Percentiles rank a stretch among this genome's conserved stretches.
These are phyloP conservation scores for Nudaria mundana DNA, from an alignment of 2,888 invertebrate species.

Conservation along the genomic window DNA sequence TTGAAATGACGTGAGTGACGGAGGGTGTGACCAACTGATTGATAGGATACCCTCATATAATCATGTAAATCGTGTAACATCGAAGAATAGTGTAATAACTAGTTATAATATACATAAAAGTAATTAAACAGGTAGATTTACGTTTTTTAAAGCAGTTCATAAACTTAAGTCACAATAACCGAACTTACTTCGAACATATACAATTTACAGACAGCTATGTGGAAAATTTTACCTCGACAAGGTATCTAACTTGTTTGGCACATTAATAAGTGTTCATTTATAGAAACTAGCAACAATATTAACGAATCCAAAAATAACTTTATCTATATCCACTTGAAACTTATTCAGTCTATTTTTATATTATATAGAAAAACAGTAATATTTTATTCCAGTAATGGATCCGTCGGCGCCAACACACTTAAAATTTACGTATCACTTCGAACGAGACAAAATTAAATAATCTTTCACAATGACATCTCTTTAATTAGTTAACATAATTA, in stretches of 20 bases:
- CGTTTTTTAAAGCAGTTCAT: too few species aligned
- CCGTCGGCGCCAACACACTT: constrained; percentile 20
- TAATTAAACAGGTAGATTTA: too few species aligned
- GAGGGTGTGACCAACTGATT: constrained; percentile 7
- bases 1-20: constrained; percentile 15
- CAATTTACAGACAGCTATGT: too few species aligned
- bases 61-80: constrained; percentile 5
- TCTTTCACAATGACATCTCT: constrained; percentile 11
- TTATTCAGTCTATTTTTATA: background rate
- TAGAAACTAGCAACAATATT: constrained; percentile 1
- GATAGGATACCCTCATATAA: constrained; percentile 3
- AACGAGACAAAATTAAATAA: constrained; percentile 14
- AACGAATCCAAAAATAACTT: constrained; percentile 2
- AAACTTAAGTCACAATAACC: too few species aligned
- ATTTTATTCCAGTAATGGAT: constrained; percentile 1
- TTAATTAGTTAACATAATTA: constrained; percentile 11
- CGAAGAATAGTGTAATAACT: constrained; percentile 4
- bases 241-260: background rate
- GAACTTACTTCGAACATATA: too few species aligned
- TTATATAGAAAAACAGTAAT: background rate
- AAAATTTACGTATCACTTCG: constrained; percentile 11
- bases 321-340: background rate
- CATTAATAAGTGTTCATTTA: background rate
- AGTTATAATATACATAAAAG: too few species aligned
- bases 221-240: background rate